Evolutionary conservation across 2,113 vertebrate genomes (phyloP).

Genomic region (Dicerorhinus sumatrensis): DNA sequence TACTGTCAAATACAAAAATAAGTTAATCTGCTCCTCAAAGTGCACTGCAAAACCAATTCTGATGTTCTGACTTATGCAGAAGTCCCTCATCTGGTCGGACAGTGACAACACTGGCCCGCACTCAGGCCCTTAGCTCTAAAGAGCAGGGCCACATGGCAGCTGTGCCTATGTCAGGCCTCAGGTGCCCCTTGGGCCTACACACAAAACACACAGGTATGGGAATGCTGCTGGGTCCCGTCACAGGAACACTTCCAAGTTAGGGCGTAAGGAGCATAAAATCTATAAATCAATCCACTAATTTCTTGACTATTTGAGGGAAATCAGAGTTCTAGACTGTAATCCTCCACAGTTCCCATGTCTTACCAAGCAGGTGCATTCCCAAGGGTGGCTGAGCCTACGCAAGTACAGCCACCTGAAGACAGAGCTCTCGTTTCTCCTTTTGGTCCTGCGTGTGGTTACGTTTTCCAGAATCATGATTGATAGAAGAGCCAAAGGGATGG

Average conservation of each 20-base stretch:
- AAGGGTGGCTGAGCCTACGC: accelerated
- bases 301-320: not conserved
- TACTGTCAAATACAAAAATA: conserved; percentile 33
- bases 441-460: not conserved
- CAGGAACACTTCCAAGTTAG: not conserved
- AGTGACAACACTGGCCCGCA: accelerated
- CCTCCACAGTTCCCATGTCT: accelerated
- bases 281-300: not conserved
- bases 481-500: not conserved
- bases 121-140: not conserved
- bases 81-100: not conserved
- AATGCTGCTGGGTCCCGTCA: not conserved
- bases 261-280: not conserved
- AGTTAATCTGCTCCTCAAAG: conserved; percentile 43
- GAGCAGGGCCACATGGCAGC: not conserved
- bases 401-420: accelerated
- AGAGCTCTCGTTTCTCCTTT: accelerated
- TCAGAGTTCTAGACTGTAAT: no score
- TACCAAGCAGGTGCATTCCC: accelerated
- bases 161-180: not conserved
- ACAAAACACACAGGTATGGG: accelerated
- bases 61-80: not conserved
- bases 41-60: not conserved
- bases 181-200: not conserved
- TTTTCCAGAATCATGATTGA: not conserved